Evolutionary conservation across 2,888 invertebrate genomes (phyloP).

Genomic region (Balanococcus diminutus): DNA sequence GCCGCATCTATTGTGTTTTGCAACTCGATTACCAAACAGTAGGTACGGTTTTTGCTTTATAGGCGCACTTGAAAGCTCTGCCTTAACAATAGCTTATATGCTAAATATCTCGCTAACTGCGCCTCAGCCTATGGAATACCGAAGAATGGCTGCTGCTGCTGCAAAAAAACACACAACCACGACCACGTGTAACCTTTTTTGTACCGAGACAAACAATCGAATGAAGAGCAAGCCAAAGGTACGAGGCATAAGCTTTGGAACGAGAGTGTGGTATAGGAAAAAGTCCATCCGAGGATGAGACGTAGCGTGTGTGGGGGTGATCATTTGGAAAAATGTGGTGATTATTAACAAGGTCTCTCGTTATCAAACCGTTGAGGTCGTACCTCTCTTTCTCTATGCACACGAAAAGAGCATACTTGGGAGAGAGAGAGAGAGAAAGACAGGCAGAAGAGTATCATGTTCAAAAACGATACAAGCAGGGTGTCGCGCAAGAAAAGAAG

Average conservation of each 20-base stretch:
- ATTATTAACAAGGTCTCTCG: constrained; percentile 35
- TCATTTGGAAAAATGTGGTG: background rate
- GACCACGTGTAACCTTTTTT: constrained; percentile 9
- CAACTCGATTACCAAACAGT: background rate
- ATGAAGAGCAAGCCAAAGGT: background rate
- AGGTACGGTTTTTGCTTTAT: too few species aligned
- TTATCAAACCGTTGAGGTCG: background rate
- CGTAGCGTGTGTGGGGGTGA: background rate
- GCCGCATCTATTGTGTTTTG: background rate
- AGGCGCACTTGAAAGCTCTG: background rate
- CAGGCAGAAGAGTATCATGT: background rate
- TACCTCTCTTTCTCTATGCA: too few species aligned
- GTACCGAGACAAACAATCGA: background rate
- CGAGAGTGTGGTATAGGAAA: background rate
- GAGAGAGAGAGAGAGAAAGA: background rate
- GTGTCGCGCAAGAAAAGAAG: constrained; percentile 31
- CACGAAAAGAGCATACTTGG: background rate
- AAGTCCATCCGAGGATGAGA: background rate
- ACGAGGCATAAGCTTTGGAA: too few species aligned
- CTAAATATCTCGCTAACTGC: background rate
- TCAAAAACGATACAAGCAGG: constrained; percentile 42
- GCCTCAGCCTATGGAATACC: background rate
- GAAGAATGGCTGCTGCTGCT: background rate
- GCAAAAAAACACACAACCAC: background rate
- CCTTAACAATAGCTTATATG: constrained; percentile 7